phyloP scores from a whole-genome alignment of 2,888 invertebrate species.

The Sminthurinus aureus region DNA sequence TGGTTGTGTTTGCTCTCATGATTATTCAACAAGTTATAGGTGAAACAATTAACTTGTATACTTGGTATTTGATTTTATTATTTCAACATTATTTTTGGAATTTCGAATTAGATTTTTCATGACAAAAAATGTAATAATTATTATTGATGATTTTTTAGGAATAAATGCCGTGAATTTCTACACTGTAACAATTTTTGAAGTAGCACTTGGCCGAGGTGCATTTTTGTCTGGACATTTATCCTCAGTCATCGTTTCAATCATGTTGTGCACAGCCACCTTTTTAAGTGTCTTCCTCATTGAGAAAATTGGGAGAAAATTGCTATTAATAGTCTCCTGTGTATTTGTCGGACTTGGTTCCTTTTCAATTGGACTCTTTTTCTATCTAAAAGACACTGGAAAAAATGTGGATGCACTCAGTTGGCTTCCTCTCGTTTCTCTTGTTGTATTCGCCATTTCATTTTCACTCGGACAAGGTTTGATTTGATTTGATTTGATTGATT shows the following conservation, averaged over 20 bases:
- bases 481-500: too few species aligned
- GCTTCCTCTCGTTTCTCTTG: constrained; percentile 51
- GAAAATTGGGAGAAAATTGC: constrained; percentile 52
- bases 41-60: too few species aligned
- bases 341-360: constrained; percentile 47
- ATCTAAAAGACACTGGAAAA: constrained; percentile 44
- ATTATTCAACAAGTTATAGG: constrained; percentile 54
- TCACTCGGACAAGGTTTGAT: constrained; percentile 51
- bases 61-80: too few species aligned
- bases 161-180: constrained; percentile 56
- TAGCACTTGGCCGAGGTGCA: constrained; percentile 44
- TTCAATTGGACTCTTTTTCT: constrained; percentile 53
- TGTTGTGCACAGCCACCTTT: constrained; percentile 51
- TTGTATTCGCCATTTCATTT: constrained; percentile 52
- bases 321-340: constrained; percentile 46
- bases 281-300: constrained; percentile 54
- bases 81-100: too few species aligned
- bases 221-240: constrained; percentile 49
- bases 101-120: too few species aligned
- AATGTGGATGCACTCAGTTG: constrained; percentile 21
- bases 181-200: constrained; percentile 53
- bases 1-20: constrained; percentile 52
- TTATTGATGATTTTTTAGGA: not conserved
- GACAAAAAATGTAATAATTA: too few species aligned
- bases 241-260: constrained; percentile 52